phyloP scores from a whole-genome alignment of 2,888 invertebrate species.

The Ormyrus pomaceus region DNA sequence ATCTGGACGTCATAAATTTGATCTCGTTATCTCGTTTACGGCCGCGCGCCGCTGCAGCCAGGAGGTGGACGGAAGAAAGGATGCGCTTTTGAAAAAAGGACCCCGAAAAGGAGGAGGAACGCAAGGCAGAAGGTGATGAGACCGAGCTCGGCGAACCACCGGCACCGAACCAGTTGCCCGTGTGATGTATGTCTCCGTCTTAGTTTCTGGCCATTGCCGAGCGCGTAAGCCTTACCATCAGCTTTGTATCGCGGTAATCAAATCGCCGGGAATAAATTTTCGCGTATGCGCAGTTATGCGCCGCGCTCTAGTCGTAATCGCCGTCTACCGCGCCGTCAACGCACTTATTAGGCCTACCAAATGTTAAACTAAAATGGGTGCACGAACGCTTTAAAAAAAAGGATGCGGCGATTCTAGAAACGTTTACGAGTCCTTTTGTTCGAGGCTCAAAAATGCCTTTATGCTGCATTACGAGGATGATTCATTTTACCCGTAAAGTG shows the following conservation, averaged over 20 bases:
- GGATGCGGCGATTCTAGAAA: too few relatives aligned
- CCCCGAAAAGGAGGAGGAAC: slow-evolving; percentile 32
- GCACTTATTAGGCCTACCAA: slow-evolving; percentile 54
- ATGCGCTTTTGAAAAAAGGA: slow-evolving; percentile 48
- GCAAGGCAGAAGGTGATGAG: slow-evolving; percentile 54
- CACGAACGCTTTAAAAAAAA: background rate
- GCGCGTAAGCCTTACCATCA: slow-evolving; percentile 66
- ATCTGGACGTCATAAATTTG: slow-evolving; percentile 75
- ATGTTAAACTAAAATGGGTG: background rate
- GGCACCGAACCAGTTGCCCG: slow-evolving; percentile 65
- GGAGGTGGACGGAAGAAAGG: slow-evolving; percentile 1
- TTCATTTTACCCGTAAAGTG: too few relatives aligned
- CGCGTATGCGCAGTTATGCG: slow-evolving; percentile 70
- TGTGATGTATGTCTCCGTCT: slow-evolving; percentile 75
- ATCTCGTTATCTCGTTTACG: slow-evolving; percentile 75
- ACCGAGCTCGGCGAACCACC: slow-evolving; percentile 12
- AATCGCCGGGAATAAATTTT: slow-evolving; percentile 73
- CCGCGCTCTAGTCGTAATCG: slow-evolving; percentile 57
- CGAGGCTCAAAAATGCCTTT: too few relatives aligned
- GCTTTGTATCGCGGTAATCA: slow-evolving; percentile 75
- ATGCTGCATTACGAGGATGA: too few relatives aligned
- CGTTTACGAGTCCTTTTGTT: too few relatives aligned
- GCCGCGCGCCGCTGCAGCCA: background rate
- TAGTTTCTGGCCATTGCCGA: slow-evolving; percentile 13
- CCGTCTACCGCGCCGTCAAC: slow-evolving; percentile 27